A percentile compares a stretch with the other conserved stretches of the same genome.
These are phyloP conservation scores for Spisula solida DNA, from an alignment of 2,888 invertebrate genomes.

Conservation along the genomic window DNA sequence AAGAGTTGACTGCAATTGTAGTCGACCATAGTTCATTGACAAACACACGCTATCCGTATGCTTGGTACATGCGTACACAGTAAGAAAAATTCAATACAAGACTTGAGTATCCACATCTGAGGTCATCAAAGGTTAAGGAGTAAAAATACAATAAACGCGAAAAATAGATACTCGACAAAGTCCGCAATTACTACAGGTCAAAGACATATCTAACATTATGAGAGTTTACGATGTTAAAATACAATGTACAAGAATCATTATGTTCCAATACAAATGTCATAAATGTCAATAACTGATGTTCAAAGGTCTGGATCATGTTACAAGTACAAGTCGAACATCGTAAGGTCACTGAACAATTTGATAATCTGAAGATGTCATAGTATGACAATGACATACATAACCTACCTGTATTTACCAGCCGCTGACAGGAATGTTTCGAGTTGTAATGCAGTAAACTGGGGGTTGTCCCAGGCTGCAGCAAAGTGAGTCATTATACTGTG, in stretches of 20 bases:
- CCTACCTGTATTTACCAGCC: slow-evolving; percentile 62
- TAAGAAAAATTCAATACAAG: no score
- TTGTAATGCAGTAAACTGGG: slow-evolving; percentile 66
- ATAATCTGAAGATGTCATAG: no score
- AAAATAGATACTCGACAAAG: neutral
- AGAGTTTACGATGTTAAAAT: no score
- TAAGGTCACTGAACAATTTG: no score
- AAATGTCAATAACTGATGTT: neutral
- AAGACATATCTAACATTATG: neutral
- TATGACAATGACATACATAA: neutral
- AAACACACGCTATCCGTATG: neutral
- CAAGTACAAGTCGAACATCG: no score
- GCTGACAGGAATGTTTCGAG: slow-evolving; percentile 67
- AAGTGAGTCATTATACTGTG: slow-evolving; percentile 77
- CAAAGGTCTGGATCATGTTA: no score
- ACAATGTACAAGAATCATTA: neutral
- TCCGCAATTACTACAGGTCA: neutral
- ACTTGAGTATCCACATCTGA: no score
- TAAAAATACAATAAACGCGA: neutral
- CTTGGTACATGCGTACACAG: no score
- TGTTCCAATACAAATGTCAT: neutral
- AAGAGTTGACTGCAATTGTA: neutral
- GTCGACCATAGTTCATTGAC: neutral
- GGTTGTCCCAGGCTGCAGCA: slow-evolving; percentile 73
- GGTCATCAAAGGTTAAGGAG: neutral